Evolutionary conservation across 2,888 invertebrate genomes (phyloP), one percentile per base, ranked within the genome.

Genomic region (Carpatolechia fugitivella): DNA sequence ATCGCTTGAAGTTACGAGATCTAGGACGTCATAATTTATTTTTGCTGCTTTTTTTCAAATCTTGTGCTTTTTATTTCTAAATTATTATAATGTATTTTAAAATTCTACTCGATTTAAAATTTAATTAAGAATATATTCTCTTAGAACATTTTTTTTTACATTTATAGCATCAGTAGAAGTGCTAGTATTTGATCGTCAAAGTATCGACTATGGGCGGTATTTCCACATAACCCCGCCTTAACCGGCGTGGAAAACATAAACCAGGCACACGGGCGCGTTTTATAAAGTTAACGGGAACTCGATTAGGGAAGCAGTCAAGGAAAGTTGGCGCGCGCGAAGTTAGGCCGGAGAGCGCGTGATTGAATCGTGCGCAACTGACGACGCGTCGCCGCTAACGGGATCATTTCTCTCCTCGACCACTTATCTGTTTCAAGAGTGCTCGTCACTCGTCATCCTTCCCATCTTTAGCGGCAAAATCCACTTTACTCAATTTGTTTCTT

Each of bases 211-310:
- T n/a, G n/a, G n/a, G n/a, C n/a, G n/a, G n/a, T n/a, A n/a, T n/a
- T n/a, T n/a, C n/a, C n/a, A n/a, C n/a, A n/a, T n/a, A n/a, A n/a
- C n/a, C n/a, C n/a, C n/a, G n/a, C n/a, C n/a, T n/a, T 78, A 82
- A 82, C 77, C 78, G 79, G 72, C 70, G 76, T 70, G 70, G 78
- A 80, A 80, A 83, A 82, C 82, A 83, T 82, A 85, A 83, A 81
- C 76, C 79, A 73, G 78, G 80, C 80, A 76, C 78, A 78, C 82
- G 78, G 78, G 78, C 80, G 78, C 80, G 76, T 83, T 85, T 82
- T 82, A 81, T 78, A 79, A 85, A 85, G 81, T 85, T 84, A 81
- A 80, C 76, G 72, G 66, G 67, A 84, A 86, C 82, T 84, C 81
- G 80, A 83, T 85, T 85, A 83, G 78, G 78, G 70, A 74, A 74